Conservation (phyloP, 2,888 invertebrate genomes). For the Melanostoma scalare region DNA sequence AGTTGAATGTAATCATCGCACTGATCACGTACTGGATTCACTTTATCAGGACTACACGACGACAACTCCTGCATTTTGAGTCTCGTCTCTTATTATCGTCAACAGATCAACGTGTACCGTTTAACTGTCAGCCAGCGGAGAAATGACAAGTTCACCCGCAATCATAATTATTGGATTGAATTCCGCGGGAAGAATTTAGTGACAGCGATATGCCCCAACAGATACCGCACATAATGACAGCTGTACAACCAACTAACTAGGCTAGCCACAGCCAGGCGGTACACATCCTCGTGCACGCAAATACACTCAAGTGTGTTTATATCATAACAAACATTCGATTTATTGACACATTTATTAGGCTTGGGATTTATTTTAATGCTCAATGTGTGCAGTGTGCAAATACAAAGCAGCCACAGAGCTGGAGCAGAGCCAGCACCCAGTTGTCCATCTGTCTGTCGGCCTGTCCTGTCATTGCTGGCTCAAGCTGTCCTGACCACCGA, state of each 20-base stretch:
- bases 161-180: conserved; percentile 69
- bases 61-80: background rate
- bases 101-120: conserved; percentile 49
- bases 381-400: conserved; percentile 19
- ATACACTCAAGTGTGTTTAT: conserved; percentile 56
- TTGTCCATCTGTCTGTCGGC: conserved; percentile 55
- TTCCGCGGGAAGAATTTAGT: conserved; percentile 49
- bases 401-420: background rate
- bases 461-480: conserved; percentile 9
- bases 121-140: conserved; percentile 33
- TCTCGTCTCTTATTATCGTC: conserved; percentile 37
- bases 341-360: conserved; percentile 72
- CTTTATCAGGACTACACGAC: conserved; percentile 66
- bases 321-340: conserved; percentile 72
- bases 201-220: conserved; percentile 58
- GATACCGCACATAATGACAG: conserved; percentile 48
- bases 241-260: conserved; percentile 31
- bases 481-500: conserved; percentile 29
- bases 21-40: conserved; percentile 68
- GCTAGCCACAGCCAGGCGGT: background rate
- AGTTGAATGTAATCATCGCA: conserved; percentile 70
- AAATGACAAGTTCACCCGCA: conserved; percentile 71
- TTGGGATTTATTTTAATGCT: conserved; percentile 53
- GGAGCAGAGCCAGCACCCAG: conserved; percentile 28
- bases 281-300: conserved; percentile 38